Percentiles rank a stretch among this genome's conserved stretches.
Conservation (phyloP, 2,797 vertebrate species). For the Etheostoma perlongum region DNA sequence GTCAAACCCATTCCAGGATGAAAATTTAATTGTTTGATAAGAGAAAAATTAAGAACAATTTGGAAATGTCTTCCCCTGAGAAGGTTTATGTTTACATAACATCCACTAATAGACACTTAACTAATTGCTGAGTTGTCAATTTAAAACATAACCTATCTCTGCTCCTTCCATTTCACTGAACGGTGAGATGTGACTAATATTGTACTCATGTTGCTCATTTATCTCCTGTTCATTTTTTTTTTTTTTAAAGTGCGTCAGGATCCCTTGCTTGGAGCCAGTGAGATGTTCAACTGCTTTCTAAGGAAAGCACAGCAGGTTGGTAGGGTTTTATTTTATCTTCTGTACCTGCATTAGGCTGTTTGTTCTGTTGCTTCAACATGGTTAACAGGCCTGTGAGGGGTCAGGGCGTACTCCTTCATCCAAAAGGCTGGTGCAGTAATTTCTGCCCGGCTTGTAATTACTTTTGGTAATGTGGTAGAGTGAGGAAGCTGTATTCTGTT, state of each 20-base stretch:
- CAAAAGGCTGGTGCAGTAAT: constrained; percentile 35
- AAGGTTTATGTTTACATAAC: constrained; percentile 22
- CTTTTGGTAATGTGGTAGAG: constrained; percentile 31
- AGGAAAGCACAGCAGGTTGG: constrained; percentile 97
- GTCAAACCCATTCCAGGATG: constrained; percentile 14
- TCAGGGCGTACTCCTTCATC: constrained; percentile 12
- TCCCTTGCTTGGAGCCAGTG: constrained; percentile 91
- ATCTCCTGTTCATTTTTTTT: not conserved
- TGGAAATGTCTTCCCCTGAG: constrained; percentile 8
- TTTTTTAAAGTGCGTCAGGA: constrained; percentile 92
- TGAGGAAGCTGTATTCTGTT: constrained; percentile 18
- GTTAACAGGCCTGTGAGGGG: constrained; percentile 22
- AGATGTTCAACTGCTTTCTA: constrained; percentile 97
- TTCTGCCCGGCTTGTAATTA: constrained; percentile 45
- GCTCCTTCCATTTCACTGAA: not conserved
- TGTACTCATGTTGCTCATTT: constrained; percentile 1
- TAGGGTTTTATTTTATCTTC: not conserved
- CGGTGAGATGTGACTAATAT: not conserved
- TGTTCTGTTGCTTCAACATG: constrained; percentile 3
- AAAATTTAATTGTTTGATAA: not conserved
- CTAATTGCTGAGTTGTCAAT: not conserved
- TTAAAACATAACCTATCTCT: not conserved
- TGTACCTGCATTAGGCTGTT: not conserved
- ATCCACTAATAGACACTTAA: not conserved
- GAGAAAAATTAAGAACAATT: not conserved